Percentiles rank a stretch among this genome's conserved stretches.
phyloP scores from a whole-genome alignment of 1,140 invertebrate species.

The Harpegnathos saltator region DNA sequence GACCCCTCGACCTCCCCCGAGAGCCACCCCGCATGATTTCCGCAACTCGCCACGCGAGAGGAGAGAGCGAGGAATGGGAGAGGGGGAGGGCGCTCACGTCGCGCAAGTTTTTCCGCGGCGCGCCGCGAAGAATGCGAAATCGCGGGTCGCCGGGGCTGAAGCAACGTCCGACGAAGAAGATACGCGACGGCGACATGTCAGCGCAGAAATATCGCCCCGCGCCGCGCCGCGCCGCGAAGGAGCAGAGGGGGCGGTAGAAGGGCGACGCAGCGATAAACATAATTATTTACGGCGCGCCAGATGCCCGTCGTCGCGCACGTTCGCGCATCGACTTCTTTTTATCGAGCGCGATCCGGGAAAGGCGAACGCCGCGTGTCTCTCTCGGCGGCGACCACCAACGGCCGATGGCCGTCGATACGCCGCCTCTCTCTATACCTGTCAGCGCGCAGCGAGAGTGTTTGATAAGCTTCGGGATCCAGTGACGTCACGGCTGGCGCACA shows the following conservation, averaged over 20 bases:
- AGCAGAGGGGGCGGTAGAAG: not conserved
- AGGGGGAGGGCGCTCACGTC: too few species aligned
- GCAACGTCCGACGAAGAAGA: not conserved
- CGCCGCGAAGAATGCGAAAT: slow-evolving; percentile 1
- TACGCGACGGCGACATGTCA: slow-evolving; percentile 4
- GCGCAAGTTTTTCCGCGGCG: slow-evolving; percentile 5
- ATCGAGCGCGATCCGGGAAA: slow-evolving; percentile 45
- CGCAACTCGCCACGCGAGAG: too few species aligned
- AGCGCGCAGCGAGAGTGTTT: slow-evolving; percentile 4
- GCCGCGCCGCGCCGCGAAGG: too few species aligned
- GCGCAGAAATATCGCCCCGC: slow-evolving; percentile 20
- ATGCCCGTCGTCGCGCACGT: not conserved
- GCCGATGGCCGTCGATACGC: slow-evolving; percentile 47
- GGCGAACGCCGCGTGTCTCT: slow-evolving; percentile 9
- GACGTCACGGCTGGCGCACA: slow-evolving; percentile 69
- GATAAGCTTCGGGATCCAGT: slow-evolving; percentile 52
- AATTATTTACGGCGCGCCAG: slow-evolving; percentile 43
- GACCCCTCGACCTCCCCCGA: too few species aligned
- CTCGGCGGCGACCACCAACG: slow-evolving; percentile 15
- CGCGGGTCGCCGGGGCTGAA: not conserved
- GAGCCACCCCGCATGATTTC: too few species aligned
- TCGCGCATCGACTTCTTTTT: slow-evolving; percentile 29
- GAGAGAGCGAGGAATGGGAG: too few species aligned
- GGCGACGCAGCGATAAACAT: slow-evolving; percentile 29
- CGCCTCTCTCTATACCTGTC: slow-evolving; percentile 65